Conservation (phyloP, 2,888 invertebrate species). For the Cerastoderma edule region DNA sequence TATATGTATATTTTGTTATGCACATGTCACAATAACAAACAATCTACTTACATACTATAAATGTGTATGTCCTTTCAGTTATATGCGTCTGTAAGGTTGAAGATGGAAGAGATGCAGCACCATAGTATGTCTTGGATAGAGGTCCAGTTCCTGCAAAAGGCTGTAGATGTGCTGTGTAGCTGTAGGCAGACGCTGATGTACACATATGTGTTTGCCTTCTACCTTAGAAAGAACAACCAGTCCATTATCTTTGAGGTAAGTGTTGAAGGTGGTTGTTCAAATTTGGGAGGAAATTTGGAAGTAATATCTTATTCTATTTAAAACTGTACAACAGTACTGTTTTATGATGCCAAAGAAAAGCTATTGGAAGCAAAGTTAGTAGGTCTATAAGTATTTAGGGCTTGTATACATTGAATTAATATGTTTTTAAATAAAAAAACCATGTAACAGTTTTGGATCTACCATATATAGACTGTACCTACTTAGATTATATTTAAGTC, state of each 20-base stretch:
- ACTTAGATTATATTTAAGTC: neutral
- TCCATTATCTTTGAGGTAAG: slow-evolving; percentile 96
- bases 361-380: no score
- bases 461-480: no score
- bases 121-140: slow-evolving; percentile 99
- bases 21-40: no score
- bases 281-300: no score
- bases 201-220: slow-evolving; percentile 99
- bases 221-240: slow-evolving; percentile 98
- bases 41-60: neutral
- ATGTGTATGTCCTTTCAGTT: slow-evolving; percentile 84
- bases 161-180: slow-evolving; percentile 91
- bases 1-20: no score
- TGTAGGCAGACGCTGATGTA: slow-evolving; percentile 99
- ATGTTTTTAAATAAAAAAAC: no score
- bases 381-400: no score
- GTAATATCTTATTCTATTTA: no score
- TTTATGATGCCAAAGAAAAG: no score
- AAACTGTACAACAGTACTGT: no score
- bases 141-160: slow-evolving; percentile 99
- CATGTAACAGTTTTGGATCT: no score
- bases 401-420: no score
- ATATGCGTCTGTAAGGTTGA: slow-evolving; percentile 96
- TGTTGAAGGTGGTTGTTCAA: neutral
- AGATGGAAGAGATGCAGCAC: slow-evolving; percentile 99